These are phyloP conservation scores for Clarias fuscus DNA, from an alignment of 2,797 vertebrate species.

Conservation along the genomic window DNA sequence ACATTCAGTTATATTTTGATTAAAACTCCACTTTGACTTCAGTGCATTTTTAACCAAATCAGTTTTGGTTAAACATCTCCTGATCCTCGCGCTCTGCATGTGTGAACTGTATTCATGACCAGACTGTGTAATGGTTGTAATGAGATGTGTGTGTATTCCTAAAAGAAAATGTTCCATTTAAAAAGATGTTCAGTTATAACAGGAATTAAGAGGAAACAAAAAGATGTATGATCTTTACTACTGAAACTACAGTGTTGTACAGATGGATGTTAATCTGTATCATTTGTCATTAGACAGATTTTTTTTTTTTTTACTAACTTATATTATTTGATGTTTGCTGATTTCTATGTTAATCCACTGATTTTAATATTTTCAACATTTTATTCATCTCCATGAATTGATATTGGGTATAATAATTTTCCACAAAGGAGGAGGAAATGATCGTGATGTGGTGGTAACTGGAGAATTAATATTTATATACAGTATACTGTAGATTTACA, in stretches of 20 bases:
- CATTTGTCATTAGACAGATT: neutral
- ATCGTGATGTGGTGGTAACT: neutral
- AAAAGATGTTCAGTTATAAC: neutral
- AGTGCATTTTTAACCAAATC: neutral
- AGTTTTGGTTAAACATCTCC: neutral
- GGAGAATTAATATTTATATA: neutral
- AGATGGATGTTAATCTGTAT: neutral
- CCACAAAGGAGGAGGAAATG: neutral
- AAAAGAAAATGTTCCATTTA: neutral
- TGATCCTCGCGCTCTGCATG: neutral
- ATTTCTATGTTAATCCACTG: neutral
- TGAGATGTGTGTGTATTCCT: neutral
- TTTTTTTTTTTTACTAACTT: slow-evolving; percentile 1
- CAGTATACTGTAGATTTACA: neutral
- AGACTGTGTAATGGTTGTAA: neutral
- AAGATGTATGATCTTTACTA: neutral
- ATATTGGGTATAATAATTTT: neutral
- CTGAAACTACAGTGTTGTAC: slow-evolving; percentile 25
- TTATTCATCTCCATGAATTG: neutral
- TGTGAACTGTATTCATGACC: no score
- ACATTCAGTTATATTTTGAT: neutral
- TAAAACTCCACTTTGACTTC: neutral
- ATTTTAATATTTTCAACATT: slow-evolving; percentile 1
- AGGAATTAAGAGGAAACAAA: neutral
- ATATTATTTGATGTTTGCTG: neutral